Percentiles rank a stretch among this genome's conserved stretches.
These are phyloP conservation scores for Microtus pennsylvanicus DNA, from an alignment of 2,113 vertebrate species.

Conservation along the genomic window DNA sequence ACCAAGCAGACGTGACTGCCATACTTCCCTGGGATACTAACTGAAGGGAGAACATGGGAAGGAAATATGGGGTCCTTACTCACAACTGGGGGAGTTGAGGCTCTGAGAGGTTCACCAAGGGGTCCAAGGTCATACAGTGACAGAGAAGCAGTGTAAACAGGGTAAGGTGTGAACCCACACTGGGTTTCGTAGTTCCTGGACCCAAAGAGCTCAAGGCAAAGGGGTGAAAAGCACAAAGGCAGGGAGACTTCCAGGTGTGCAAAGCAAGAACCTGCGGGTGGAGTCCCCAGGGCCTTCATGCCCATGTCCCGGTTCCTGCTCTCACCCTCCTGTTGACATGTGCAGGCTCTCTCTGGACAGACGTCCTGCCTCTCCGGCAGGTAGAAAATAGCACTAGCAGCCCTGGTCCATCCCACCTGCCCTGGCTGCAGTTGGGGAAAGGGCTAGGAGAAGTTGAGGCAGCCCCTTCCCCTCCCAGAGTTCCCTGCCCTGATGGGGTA, in stretches of 20 bases:
- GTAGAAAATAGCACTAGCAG: not conserved
- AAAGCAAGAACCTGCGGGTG: not conserved
- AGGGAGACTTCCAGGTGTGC: not conserved
- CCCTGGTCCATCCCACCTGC: not conserved
- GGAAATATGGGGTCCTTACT: not conserved
- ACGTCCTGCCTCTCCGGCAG: not conserved
- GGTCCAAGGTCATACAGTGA: not conserved
- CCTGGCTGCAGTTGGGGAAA: not conserved
- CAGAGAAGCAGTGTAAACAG: not conserved
- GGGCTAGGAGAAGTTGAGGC: not conserved
- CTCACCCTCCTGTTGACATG: not conserved
- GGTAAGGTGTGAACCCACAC: not conserved
- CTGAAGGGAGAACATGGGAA: accelerated
- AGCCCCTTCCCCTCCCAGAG: not conserved
- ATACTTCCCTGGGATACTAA: not conserved
- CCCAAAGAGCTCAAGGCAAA: not conserved
- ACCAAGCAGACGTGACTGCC: not conserved
- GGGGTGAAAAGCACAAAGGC: not conserved
- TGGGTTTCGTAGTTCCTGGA: not conserved
- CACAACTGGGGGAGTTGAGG: not conserved
- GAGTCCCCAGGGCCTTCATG: not conserved
- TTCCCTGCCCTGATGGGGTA: not conserved
- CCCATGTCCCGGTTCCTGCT: not conserved
- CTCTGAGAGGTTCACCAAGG: not conserved
- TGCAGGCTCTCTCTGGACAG: not conserved